A percentile compares a stretch with the other conserved stretches of the same genome.
Evolutionary conservation across 2,888 invertebrate genomes (phyloP).

Genomic region (Dicycla oo): DNA sequence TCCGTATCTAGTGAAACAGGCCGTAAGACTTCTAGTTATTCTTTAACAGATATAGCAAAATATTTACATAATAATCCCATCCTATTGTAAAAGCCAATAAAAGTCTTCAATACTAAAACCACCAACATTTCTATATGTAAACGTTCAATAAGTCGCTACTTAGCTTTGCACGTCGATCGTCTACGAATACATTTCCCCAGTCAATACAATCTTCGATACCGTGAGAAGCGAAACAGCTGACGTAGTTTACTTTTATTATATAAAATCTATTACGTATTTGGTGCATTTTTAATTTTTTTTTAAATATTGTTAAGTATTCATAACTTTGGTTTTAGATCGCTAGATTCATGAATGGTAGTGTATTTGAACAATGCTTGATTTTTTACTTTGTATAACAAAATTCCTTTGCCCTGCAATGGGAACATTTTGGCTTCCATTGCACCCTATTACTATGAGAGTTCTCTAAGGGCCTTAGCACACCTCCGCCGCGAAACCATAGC

Average conservation of each 20-base stretch:
- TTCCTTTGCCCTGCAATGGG: no score
- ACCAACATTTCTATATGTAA: neutral
- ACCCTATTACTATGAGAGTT: no score
- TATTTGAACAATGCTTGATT: no score
- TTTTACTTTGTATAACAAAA: no score
- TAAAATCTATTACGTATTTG: neutral
- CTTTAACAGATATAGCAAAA: neutral
- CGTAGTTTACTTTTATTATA: conserved; percentile 13
- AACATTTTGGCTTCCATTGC: no score
- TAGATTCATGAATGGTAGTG: neutral
- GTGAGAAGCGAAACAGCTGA: conserved; percentile 41
- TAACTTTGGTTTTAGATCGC: neutral
- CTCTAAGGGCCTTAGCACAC: no score
- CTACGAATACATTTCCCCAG: conserved; percentile 27
- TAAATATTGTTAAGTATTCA: neutral
- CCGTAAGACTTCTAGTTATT: neutral
- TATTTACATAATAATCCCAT: neutral
- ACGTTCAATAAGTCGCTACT: conserved; percentile 11
- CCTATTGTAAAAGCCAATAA: neutral
- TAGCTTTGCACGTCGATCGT: conserved; percentile 1
- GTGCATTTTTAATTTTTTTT: conserved; percentile 9
- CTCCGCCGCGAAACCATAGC: no score
- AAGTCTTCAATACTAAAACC: neutral
- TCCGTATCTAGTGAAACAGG: neutral
- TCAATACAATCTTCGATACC: conserved; percentile 26